Evolutionary conservation across 2,113 vertebrate genomes (phyloP), one percentile per base, ranked within the genome.

Genomic region (Acrocephalus kingi): DNA sequence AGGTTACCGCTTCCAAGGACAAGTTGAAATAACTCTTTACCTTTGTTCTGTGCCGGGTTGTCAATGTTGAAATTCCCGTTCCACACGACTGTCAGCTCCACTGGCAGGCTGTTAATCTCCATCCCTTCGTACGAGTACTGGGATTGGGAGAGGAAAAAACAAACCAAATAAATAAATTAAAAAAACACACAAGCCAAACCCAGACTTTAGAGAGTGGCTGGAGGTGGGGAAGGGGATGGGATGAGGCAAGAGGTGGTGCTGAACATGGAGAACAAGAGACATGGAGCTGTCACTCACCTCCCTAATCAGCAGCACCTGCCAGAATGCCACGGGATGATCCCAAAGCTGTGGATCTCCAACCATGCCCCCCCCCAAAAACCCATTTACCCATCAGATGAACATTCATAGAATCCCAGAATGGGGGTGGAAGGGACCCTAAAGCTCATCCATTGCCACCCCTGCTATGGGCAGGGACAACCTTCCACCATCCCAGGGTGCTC

Each of bases 11-110:
- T 97, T 96, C 94, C 97, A 96, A 97, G 97, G 96, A 97, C 97
- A 96, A 97, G 96, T 94, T 94, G 95, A 96, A 97, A 97, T 95
- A 92, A 96, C 85, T 92, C 66, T 97, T 97, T 97, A 99, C 99
- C 99, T 99, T 99, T 99, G 97, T 99, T 99, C 97, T 99, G 98
- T 66, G 99, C 98, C 3, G 99, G 99, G 98, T 99, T 99, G 98
- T 99, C 99, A 27, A 99, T 99, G 98, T 98, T 99, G 98, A 99
- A 99, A 98, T 99, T 98, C 93, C 99, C 99, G 8, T 99, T 99
- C 99, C 99, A 99, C 97, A 99, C 99, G 8, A 99, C 99, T 4
- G 98, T 99, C 98, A 99, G 97, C 94, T 99, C 99, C 96, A 99
- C 99, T 0, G 99, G 99, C 94, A 99, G 98, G 97, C 99, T 99